These are phyloP conservation scores for Megalonaias nervosa DNA, from an alignment of 1,140 invertebrate genomes.

Conservation along the genomic window DNA sequence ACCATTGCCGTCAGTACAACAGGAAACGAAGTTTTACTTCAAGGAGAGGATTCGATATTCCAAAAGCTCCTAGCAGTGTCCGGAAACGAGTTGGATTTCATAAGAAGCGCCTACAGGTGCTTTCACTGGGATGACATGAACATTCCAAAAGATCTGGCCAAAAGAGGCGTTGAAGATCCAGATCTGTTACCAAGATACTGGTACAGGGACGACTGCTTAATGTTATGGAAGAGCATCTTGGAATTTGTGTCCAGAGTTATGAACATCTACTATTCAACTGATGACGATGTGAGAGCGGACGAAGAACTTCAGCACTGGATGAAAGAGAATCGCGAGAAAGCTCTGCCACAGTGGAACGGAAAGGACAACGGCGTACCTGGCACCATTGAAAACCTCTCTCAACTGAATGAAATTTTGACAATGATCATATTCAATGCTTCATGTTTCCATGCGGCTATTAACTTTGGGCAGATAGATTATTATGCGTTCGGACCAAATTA, in stretches of 20 bases:
- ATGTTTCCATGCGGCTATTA: conserved; percentile 24
- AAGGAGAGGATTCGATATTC: conserved; percentile 22
- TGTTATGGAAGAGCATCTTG: conserved; percentile 18
- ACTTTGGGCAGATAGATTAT: conserved; percentile 33
- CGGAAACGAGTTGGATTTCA: conserved; percentile 17
- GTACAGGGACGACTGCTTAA: conserved; percentile 26
- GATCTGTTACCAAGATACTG: conserved; percentile 24
- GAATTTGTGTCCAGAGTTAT: conserved; percentile 16
- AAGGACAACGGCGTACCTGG: conserved; percentile 15
- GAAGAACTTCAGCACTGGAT: conserved; percentile 23
- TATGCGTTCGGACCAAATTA: conserved; percentile 32
- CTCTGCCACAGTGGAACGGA: conserved; percentile 3
- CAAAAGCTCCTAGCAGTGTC: conserved; percentile 25
- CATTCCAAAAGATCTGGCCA: conserved; percentile 8
- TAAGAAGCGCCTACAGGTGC: conserved; percentile 7
- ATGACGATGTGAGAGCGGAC: conserved; percentile 19
- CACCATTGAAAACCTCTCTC: not conserved
- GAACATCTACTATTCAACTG: conserved; percentile 19
- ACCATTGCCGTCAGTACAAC: conserved; percentile 13
- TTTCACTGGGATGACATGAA: conserved; percentile 18
- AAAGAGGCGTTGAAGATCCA: conserved; percentile 17
- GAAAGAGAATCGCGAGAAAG: conserved; percentile 18
- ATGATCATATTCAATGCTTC: conserved; percentile 28
- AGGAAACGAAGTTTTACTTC: conserved; percentile 19
- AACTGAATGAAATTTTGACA: conserved; percentile 15